phyloP scores from a whole-genome alignment of 2,797 vertebrate species.

The Intellagama lesueurii region DNA sequence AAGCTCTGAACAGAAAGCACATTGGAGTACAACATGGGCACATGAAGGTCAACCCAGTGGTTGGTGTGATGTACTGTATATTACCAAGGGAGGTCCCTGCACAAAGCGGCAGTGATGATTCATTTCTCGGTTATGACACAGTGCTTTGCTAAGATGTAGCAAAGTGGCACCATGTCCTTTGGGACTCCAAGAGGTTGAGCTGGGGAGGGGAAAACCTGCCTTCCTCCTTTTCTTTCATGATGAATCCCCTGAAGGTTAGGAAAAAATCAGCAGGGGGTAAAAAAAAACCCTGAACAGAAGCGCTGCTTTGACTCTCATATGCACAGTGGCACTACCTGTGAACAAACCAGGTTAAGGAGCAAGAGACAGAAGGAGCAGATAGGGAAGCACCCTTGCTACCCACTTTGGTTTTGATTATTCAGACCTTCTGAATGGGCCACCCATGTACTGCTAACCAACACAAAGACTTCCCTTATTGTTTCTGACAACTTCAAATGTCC shows the following conservation, averaged over 20 bases:
- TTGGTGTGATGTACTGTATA: neutral
- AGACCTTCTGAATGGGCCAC: conserved; percentile 77
- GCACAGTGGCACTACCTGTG: conserved; percentile 61
- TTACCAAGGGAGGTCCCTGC: conserved; percentile 19
- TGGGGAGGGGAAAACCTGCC: conserved; percentile 38
- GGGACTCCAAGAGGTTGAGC: conserved; percentile 47
- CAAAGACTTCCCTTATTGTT: conserved; percentile 76
- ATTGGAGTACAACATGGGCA: conserved; percentile 48
- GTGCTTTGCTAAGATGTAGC: neutral
- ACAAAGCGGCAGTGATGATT: conserved; percentile 56
- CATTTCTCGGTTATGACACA: conserved; percentile 37
- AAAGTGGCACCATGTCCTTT: conserved; percentile 22
- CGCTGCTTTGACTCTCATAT: conserved; percentile 67
- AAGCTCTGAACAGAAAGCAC: conserved; percentile 61
- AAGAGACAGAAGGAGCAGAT: conserved; percentile 68
- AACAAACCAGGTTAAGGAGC: conserved; percentile 65
- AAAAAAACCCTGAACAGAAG: conserved; percentile 20
- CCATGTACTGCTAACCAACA: conserved; percentile 78
- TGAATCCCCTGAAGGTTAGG: conserved; percentile 56
- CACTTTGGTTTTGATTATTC: conserved; percentile 68
- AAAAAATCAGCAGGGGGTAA: conserved; percentile 49
- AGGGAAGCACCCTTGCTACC: conserved; percentile 69
- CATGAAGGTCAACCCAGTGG: conserved; percentile 55
- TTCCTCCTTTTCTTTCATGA: neutral
- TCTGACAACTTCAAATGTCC: conserved; percentile 78